A percentile compares a stretch with the other conserved stretches of the same genome.
Conservation (phyloP, 1,140 invertebrate species). For the Brachionus rubens region DNA sequence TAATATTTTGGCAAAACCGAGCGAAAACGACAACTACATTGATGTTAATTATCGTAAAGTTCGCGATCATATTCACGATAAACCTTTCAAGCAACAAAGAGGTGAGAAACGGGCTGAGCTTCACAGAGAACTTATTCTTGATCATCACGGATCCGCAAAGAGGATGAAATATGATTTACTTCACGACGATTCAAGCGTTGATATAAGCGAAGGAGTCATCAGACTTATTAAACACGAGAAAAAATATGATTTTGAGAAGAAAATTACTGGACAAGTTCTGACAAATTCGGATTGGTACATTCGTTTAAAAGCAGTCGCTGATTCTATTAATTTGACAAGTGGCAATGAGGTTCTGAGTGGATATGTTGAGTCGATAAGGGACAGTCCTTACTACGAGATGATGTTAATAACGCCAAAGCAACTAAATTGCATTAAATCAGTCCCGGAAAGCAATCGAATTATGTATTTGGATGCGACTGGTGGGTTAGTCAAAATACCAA, state of each 20-base stretch:
- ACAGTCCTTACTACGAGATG: not conserved
- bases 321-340: constrained; percentile 10
- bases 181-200: constrained; percentile 3
- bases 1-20: not conserved
- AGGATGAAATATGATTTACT: constrained; percentile 30
- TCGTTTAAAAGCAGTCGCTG: not conserved
- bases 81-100: constrained; percentile 17
- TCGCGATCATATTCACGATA: not conserved
- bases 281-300: constrained; percentile 22
- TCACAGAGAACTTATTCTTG: constrained; percentile 2
- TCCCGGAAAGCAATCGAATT: not conserved
- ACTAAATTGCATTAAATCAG: constrained; percentile 11
- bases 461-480: constrained; percentile 19
- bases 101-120: constrained; percentile 2
- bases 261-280: not conserved
- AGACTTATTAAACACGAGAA: constrained; percentile 4
- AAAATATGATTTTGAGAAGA: constrained; percentile 35
- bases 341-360: not conserved
- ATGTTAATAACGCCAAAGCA: not conserved
- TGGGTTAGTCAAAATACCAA: constrained; percentile 11
- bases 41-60: constrained; percentile 2
- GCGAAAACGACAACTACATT: constrained; percentile 7
- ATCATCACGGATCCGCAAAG: constrained; percentile 21
- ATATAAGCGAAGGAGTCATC: constrained; percentile 5
- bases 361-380: constrained; percentile 11